Conservation (phyloP, 2,113 vertebrate genomes). For the Suricata suricatta region DNA sequence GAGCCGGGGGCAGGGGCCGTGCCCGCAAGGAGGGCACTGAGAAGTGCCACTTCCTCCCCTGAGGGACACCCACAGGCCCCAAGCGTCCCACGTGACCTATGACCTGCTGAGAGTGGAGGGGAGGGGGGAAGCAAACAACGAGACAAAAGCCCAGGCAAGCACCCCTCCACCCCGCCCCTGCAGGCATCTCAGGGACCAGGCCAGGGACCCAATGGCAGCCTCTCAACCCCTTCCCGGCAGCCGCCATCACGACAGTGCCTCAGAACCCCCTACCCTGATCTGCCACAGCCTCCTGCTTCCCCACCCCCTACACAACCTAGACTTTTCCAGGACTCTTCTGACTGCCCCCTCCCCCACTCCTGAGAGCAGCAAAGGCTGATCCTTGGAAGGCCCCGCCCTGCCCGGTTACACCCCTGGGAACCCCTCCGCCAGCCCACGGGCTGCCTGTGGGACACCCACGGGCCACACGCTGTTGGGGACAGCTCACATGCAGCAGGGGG, state of each 20-base stretch:
- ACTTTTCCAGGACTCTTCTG: neutral
- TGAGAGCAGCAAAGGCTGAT: neutral
- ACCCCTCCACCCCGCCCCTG: no score
- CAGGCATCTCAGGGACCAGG: neutral
- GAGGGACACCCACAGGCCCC: neutral
- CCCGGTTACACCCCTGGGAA: no score
- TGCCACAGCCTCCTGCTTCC: neutral
- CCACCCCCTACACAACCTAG: neutral
- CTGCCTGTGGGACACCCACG: fast-evolving
- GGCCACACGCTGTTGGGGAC: neutral
- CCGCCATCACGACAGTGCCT: fast-evolving
- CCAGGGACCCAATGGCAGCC: neutral
- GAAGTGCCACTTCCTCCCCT: neutral
- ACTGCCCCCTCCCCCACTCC: neutral
- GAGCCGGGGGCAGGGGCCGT: fast-evolving
- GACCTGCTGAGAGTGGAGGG: neutral
- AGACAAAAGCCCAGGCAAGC: neutral
- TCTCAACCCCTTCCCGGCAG: neutral
- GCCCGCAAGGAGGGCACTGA: neutral
- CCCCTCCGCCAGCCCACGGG: neutral
- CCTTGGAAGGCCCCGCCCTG: fast-evolving
- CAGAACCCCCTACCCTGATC: neutral
- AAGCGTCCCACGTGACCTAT: fast-evolving
- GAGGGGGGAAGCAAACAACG: neutral
- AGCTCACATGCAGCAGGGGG: fast-evolving